Evolutionary conservation across 1,140 invertebrate species (phyloP).

Genomic region (Zeugodacus cucurbitae): DNA sequence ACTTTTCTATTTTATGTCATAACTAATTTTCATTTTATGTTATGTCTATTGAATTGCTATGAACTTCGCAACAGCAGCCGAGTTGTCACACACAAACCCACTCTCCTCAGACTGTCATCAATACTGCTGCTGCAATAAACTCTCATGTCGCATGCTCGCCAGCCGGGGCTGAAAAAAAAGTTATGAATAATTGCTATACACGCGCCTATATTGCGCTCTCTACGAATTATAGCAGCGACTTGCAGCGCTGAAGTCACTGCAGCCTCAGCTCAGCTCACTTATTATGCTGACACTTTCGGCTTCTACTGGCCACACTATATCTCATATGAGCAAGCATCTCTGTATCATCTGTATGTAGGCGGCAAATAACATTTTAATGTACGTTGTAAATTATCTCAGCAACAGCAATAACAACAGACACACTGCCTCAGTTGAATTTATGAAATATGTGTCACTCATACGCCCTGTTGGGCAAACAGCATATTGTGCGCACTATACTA

Average conservation of each 20-base stretch:
- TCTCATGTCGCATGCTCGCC: too few species aligned
- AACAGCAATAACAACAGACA: background rate
- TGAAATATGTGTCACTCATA: background rate
- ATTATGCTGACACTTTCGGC: background rate
- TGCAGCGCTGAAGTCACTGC: background rate
- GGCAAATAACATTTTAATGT: background rate
- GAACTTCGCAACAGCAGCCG: too few species aligned
- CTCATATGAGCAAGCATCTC: background rate
- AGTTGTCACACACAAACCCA: too few species aligned
- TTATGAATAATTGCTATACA: background rate
- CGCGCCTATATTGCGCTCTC: background rate
- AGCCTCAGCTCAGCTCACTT: background rate
- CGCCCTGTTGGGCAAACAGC: background rate
- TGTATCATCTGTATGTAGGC: background rate
- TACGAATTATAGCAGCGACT: background rate
- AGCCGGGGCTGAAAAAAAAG: background rate
- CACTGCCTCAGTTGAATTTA: background rate
- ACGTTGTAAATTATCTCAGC: background rate
- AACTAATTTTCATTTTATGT: too few species aligned
- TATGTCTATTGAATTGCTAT: too few species aligned
- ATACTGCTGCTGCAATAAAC: too few species aligned
- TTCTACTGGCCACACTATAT: background rate
- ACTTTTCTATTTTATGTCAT: too few species aligned
- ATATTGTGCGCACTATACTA: background rate
- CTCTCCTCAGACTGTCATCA: too few species aligned